A percentile compares a stretch with the other conserved stretches of the same genome.
Conservation (phyloP, 2,113 vertebrate species). For the Forbesichthys agassizii region DNA sequence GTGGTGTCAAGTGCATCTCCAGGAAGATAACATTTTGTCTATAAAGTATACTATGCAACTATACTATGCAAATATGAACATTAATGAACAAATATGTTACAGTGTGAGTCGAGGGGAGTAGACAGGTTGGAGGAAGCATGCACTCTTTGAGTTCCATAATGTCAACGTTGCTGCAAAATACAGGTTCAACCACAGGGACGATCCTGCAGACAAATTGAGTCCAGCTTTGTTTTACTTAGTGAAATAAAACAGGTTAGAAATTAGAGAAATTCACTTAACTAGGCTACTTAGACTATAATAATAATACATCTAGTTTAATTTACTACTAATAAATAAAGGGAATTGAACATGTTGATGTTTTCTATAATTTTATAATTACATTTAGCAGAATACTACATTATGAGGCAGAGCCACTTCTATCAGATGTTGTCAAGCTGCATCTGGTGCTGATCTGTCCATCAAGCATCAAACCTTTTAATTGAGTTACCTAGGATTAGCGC, state of each 20-base stretch:
- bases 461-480: constrained; percentile 61
- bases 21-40: not conserved
- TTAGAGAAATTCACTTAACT: too few species aligned
- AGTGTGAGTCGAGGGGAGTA: too few species aligned
- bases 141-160: too few species aligned
- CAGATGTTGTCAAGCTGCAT: constrained; percentile 12
- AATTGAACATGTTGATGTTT: constrained; percentile 6
- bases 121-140: too few species aligned
- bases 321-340: constrained; percentile 1
- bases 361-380: constrained; percentile 1
- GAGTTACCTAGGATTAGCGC: constrained; percentile 58
- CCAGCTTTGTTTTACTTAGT: too few species aligned
- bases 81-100: too few species aligned
- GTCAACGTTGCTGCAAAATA: too few species aligned
- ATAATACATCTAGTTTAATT: too few species aligned
- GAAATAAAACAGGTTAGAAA: too few species aligned
- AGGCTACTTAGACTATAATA: too few species aligned
- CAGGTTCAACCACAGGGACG: too few species aligned
- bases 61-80: not conserved
- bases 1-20: not conserved
- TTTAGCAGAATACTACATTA: not conserved
- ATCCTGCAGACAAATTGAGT: too few species aligned
- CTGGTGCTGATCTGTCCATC: constrained; percentile 57
- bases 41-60: not conserved
- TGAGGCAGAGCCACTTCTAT: constrained; percentile 1